These are phyloP conservation scores for Saguinus imperator DNA, from an alignment of 2,113 vertebrate species.

Conservation along the genomic window DNA sequence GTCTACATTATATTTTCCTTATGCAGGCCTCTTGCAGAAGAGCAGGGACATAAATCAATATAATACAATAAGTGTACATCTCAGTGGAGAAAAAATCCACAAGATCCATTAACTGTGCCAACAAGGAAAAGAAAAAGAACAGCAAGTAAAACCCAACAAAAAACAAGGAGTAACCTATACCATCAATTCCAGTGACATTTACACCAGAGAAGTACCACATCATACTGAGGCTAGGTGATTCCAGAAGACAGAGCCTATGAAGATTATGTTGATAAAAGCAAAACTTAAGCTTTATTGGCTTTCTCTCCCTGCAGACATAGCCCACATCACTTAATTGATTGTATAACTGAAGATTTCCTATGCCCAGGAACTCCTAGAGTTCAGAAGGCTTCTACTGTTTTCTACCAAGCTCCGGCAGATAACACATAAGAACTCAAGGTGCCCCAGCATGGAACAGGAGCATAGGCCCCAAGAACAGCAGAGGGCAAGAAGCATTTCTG, in stretches of 20 bases:
- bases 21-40: conserved; percentile 25
- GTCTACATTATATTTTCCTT: conserved; percentile 40
- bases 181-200: not conserved
- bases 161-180: not conserved
- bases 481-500: not conserved
- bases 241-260: not conserved
- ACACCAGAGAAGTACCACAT: not conserved
- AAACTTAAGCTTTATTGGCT: not conserved
- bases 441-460: not conserved
- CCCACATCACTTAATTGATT: not conserved
- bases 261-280: not conserved
- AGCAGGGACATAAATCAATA: conserved; percentile 45
- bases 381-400: not conserved
- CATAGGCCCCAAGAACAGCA: not conserved
- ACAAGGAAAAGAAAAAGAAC: conserved; percentile 16
- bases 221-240: not conserved
- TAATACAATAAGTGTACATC: not conserved
- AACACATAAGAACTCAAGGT: not conserved
- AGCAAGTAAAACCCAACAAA: not conserved
- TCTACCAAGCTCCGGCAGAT: not conserved
- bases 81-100: not conserved
- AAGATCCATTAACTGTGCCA: conserved; percentile 59
- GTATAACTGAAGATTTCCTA: not conserved
- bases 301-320: not conserved
- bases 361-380: not conserved